phyloP scores from a whole-genome alignment of 2,888 invertebrate genomes.

The Hedychridium roseum region DNA sequence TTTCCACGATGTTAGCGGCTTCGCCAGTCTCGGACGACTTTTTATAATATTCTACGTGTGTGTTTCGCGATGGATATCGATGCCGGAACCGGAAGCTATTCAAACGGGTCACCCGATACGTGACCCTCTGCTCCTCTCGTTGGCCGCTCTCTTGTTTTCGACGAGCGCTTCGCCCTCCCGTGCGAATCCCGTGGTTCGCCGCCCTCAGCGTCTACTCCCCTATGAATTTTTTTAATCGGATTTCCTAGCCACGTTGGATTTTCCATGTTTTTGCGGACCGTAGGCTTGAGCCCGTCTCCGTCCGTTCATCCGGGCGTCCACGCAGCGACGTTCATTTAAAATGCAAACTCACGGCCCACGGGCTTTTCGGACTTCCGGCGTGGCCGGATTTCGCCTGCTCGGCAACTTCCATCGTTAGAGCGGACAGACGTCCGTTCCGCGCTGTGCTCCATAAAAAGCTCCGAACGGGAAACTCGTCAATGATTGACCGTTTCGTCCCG shows the following conservation, averaged over 20 bases:
- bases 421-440: too few species aligned
- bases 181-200: slow-evolving; percentile 27
- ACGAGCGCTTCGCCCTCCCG: slow-evolving; percentile 26
- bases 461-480: too few species aligned
- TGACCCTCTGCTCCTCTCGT: slow-evolving; percentile 23
- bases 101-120: slow-evolving; percentile 8
- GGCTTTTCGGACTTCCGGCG: slow-evolving; percentile 45
- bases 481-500: too few species aligned
- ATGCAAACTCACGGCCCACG: slow-evolving; percentile 47
- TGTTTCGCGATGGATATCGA: background rate
- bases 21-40: too few species aligned
- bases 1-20: too few species aligned
- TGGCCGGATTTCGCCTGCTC: slow-evolving; percentile 38
- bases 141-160: background rate
- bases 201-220: slow-evolving; percentile 34
- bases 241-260: slow-evolving; percentile 38
- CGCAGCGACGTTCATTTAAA: slow-evolving; percentile 44
- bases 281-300: slow-evolving; percentile 16
- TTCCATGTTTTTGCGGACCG: slow-evolving; percentile 17
- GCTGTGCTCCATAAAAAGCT: too few species aligned
- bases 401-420: too few species aligned
- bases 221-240: slow-evolving; percentile 52
- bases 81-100: background rate
- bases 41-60: too few species aligned
- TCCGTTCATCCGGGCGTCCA: slow-evolving; percentile 4